A percentile compares a stretch with the other conserved stretches of the same genome.
These are phyloP conservation scores for Amblyraja radiata DNA, from an alignment of 2,797 vertebrate species.

Conservation along the genomic window DNA sequence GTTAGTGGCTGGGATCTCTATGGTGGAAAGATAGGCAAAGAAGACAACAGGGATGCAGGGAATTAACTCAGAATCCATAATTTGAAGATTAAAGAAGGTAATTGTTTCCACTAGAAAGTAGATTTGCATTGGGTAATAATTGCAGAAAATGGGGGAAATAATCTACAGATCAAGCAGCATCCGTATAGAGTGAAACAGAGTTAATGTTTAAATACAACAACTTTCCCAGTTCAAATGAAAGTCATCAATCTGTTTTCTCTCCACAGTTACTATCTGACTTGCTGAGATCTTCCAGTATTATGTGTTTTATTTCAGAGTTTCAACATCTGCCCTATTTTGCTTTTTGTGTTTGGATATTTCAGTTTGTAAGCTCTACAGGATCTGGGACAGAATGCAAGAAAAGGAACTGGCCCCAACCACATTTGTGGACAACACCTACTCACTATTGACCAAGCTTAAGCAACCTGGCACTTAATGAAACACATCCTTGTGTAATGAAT, in stretches of 20 bases:
- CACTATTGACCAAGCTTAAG: conserved; percentile 13
- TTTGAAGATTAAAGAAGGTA: background rate
- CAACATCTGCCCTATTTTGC: too few species aligned
- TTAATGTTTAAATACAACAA: too few species aligned
- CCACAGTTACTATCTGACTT: too few species aligned
- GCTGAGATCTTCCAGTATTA: too few species aligned
- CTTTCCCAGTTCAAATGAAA: too few species aligned
- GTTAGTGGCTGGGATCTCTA: background rate
- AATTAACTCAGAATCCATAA: background rate
- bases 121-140: background rate
- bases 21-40: too few species aligned
- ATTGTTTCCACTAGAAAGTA: background rate
- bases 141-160: too few species aligned
- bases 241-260: too few species aligned
- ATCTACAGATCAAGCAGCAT: too few species aligned
- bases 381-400: background rate
- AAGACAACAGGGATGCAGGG: background rate
- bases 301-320: too few species aligned
- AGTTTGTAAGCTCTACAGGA: too few species aligned
- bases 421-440: conserved; percentile 16
- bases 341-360: background rate
- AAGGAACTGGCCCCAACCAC: background rate
- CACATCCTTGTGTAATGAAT: conserved; percentile 7
- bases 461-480: background rate
- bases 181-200: too few species aligned